Base-by-base conservation (phyloP, 2,797 vertebrate genomes). In the Cottoperca gobio region DNA sequence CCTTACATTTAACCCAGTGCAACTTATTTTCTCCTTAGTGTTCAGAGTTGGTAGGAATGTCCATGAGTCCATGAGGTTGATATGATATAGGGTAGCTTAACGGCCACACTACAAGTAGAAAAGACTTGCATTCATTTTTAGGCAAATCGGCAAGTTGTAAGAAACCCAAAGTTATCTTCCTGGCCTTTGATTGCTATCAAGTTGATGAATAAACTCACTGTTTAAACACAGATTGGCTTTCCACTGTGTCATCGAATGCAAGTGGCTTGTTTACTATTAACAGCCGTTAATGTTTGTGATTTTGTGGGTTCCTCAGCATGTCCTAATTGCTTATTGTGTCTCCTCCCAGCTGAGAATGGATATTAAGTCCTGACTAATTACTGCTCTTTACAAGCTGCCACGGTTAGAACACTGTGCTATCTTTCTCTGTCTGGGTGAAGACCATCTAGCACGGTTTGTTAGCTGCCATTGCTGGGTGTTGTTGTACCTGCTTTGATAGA, bases 361-460 rank as follows among this genome's bases (percentile, higher is more conserved):
- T 84, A 86, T 84, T 81, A 85, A 85, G 70, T 77, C 79, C 61
- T 53, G 4, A 4, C 78, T 92, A 92, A 92, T 91, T 90, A 86
- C 73, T 43, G 66, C 52, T 84, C 57, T 74, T 57, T 61, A 67
- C 67, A 50, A 53, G 42, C 73, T 72, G 82, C 81, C 35, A 28
- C 76, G 54, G 76, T 43, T 59, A 19, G 48, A 78, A 35, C 64
- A 59, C 53, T 6, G 43, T 3, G 61, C 43, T 13, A 16, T 53
- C 46, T 17, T 4, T 62, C 42, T 55, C 17, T n/a, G 61, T 63
- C 48, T 66, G 42, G 5, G 10, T 43, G 65, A 26, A 31, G 40
- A 57, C 49, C 16, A 49, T 55, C 48, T 3, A 4, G 9, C 39
- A 0, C 4, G 54, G 12, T 71, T 68, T 68, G 78, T 83, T 71